These are phyloP conservation scores for Schizaphis graminum DNA, from an alignment of 2,888 invertebrate genomes.

Conservation along the genomic window DNA sequence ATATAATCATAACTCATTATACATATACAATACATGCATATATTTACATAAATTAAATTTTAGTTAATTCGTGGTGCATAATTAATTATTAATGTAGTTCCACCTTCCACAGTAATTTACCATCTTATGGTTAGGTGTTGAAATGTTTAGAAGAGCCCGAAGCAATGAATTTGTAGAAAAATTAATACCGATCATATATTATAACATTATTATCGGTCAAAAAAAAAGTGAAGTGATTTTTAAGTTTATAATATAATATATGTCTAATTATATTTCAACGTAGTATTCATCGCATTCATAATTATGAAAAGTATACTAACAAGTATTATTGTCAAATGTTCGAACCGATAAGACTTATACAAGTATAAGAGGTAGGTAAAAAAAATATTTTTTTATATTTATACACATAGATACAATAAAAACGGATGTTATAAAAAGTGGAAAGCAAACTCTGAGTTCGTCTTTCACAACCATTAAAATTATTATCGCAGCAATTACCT, in stretches of 20 bases:
- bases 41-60: not conserved
- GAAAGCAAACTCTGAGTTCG: constrained; percentile 2
- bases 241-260: not conserved
- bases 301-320: not conserved
- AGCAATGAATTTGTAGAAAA: not conserved
- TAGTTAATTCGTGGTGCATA: not conserved
- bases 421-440: not conserved
- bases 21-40: not conserved
- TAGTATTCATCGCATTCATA: not conserved
- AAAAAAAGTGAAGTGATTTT: constrained; percentile 6
- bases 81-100: not conserved
- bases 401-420: not conserved
- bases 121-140: not conserved
- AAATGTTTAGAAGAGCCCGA: not conserved
- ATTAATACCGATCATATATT: not conserved
- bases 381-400: too few species aligned
- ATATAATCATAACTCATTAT: not conserved
- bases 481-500: not conserved
- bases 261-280: not conserved
- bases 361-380: too few species aligned
- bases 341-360: not conserved
- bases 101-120: not conserved
- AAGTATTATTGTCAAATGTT: not conserved
- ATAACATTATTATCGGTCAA: not conserved
- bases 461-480: not conserved